Conservation (phyloP, 2,113 vertebrate species). For the Oostethus manadensis region DNA sequence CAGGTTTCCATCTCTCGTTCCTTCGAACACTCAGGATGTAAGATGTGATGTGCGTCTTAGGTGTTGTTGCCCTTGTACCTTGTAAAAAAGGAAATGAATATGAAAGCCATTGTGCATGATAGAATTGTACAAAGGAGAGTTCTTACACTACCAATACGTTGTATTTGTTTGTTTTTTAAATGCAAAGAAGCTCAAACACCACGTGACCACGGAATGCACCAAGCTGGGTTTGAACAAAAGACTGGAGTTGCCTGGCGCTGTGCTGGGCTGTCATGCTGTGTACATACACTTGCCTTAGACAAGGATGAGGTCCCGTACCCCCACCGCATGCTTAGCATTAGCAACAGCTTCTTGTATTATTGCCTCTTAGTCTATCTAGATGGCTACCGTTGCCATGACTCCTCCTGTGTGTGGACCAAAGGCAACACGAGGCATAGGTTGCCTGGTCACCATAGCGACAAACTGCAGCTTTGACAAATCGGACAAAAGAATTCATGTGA, state of each 20-base stretch:
- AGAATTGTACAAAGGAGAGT: conserved; percentile 26
- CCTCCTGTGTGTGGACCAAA: conserved; percentile 30
- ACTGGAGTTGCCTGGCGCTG: conserved; percentile 27
- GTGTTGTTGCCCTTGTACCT: conserved; percentile 74
- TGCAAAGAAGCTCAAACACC: conserved; percentile 5
- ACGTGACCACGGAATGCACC: conserved; percentile 24
- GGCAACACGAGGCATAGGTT: conserved; percentile 52
- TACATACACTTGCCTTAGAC: conserved; percentile 66
- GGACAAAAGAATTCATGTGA: conserved; percentile 27
- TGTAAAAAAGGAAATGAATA: conserved; percentile 76
- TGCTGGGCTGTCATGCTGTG: conserved; percentile 39
- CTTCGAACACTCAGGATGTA: conserved; percentile 66
- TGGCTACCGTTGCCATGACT: conserved; percentile 41
- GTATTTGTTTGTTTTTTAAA: conserved; percentile 17
- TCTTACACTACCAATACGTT: conserved; percentile 15
- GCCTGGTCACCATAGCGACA: conserved; percentile 48
- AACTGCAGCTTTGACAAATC: conserved; percentile 66
- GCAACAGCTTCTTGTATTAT: conserved; percentile 37
- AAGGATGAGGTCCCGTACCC: conserved; percentile 55
- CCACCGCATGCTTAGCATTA: conserved; percentile 52
- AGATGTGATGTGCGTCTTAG: conserved; percentile 80
- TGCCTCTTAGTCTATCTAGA: conserved; percentile 26
- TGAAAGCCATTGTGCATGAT: conserved; percentile 72
- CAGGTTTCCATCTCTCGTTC: conserved; percentile 40
- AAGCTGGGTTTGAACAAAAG: conserved; percentile 29